Percentiles rank a stretch among this genome's conserved stretches.
These are phyloP conservation scores for Pseudomyrmex pallidus DNA, from an alignment of 1,140 invertebrate species.

Conservation along the genomic window DNA sequence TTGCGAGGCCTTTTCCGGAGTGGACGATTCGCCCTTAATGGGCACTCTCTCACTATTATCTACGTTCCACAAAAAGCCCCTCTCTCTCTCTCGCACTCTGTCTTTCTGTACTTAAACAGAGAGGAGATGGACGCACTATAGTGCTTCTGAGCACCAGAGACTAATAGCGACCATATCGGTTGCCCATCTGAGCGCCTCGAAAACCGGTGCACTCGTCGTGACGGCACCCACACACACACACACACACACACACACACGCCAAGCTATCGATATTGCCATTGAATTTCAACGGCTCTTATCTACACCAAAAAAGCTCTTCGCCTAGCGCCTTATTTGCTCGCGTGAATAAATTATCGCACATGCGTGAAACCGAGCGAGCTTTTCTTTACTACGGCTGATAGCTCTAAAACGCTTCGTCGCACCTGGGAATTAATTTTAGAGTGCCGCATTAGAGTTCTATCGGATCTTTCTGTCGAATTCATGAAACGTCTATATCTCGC, in stretches of 20 bases:
- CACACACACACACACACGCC: background rate
- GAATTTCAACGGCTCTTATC: constrained; percentile 71
- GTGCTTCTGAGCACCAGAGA: constrained; percentile 72
- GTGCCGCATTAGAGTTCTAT: background rate
- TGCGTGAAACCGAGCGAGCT: constrained; percentile 20
- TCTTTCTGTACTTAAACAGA: constrained; percentile 69
- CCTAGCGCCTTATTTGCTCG: constrained; percentile 25
- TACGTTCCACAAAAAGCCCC: constrained; percentile 72
- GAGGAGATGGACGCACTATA: constrained; percentile 65
- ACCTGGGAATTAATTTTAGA: constrained; percentile 26
- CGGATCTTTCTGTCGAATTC: constrained; percentile 25
- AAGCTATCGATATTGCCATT: constrained; percentile 52
- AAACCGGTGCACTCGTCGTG: constrained; percentile 39
- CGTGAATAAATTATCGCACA: constrained; percentile 41
- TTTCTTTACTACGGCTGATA: background rate
- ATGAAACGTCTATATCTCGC: background rate
- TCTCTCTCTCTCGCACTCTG: constrained; percentile 31
- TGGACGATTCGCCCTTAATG: constrained; percentile 75
- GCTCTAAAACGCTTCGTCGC: constrained; percentile 7
- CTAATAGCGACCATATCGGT: constrained; percentile 74
- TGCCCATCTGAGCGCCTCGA: constrained; percentile 66
- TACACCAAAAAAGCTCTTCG: constrained; percentile 44
- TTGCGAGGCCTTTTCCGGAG: constrained; percentile 68
- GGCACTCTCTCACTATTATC: constrained; percentile 76
- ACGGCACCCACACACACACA: constrained; percentile 6